Conservation (phyloP, 2,113 vertebrate species). For the Tiliqua scincoides region DNA sequence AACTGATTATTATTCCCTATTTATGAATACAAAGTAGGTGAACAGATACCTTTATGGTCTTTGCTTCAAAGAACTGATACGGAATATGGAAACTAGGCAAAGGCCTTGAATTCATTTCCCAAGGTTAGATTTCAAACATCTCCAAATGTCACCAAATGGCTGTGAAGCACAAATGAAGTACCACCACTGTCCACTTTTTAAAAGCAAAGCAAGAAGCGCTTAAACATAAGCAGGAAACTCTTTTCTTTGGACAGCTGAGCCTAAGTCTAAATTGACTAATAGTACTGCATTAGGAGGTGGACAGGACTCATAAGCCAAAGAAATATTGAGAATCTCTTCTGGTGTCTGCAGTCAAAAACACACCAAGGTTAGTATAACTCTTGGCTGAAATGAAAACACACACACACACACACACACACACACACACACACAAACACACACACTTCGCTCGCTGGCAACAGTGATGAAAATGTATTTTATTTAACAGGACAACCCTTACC, state of each 20-base stretch:
- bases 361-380: constrained; percentile 2
- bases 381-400: background rate
- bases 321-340: constrained; percentile 16
- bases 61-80: background rate
- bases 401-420: too few species aligned
- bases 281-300: background rate
- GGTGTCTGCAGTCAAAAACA: background rate
- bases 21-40: background rate
- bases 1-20: background rate
- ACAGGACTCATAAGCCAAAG: constrained; percentile 19
- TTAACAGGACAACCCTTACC: constrained; percentile 9
- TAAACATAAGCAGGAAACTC: background rate
- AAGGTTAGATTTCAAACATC: background rate
- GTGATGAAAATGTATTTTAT: constrained; percentile 5
- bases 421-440: too few species aligned
- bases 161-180: background rate
- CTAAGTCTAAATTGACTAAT: constrained; percentile 11
- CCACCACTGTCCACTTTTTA: background rate
- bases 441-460: constrained; percentile 16
- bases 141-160: background rate
- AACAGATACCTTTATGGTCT: background rate
- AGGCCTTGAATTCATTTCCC: background rate
- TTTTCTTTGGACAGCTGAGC: constrained; percentile 11
- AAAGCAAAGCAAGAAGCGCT: background rate
- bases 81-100: background rate